Percentiles rank a stretch among this genome's conserved stretches.
Evolutionary conservation across 2,113 vertebrate species (phyloP).

Genomic region (Gymnogyps californianus): DNA sequence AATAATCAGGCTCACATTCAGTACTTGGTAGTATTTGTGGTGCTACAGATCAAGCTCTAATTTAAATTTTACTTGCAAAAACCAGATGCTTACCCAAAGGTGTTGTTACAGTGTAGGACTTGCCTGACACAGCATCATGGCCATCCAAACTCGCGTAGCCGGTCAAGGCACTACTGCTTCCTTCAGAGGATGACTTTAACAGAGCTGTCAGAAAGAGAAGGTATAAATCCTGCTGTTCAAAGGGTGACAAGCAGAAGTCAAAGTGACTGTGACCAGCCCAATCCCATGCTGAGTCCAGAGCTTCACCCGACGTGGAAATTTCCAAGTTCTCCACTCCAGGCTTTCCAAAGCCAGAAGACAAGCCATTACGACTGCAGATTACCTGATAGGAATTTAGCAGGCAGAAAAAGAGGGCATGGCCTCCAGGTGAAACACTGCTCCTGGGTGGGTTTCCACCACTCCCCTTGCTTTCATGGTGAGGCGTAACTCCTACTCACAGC

Average conservation of each 20-base stretch:
- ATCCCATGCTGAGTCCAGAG: neutral
- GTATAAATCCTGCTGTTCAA: neutral
- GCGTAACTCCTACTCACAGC: neutral
- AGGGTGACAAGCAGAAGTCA: neutral
- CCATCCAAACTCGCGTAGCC: neutral
- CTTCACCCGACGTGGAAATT: neutral
- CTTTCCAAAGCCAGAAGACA: neutral
- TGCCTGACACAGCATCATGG: accelerated
- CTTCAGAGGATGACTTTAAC: neutral
- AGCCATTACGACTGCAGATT: neutral
- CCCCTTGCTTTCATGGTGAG: neutral
- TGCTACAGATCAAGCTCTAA: neutral
- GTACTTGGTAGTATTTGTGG: neutral
- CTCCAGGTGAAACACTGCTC: neutral
- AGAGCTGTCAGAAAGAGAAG: neutral
- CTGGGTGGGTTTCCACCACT: neutral
- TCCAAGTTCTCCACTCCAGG: neutral
- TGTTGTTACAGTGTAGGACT: neutral
- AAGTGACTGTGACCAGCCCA: neutral
- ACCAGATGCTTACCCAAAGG: neutral
- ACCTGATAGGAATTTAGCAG: accelerated
- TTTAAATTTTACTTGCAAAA: neutral
- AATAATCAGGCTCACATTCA: neutral
- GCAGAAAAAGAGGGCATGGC: neutral
- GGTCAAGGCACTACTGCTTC: neutral